phyloP scores from a whole-genome alignment of 2,113 vertebrate species.

The Ranitomeya variabilis region DNA sequence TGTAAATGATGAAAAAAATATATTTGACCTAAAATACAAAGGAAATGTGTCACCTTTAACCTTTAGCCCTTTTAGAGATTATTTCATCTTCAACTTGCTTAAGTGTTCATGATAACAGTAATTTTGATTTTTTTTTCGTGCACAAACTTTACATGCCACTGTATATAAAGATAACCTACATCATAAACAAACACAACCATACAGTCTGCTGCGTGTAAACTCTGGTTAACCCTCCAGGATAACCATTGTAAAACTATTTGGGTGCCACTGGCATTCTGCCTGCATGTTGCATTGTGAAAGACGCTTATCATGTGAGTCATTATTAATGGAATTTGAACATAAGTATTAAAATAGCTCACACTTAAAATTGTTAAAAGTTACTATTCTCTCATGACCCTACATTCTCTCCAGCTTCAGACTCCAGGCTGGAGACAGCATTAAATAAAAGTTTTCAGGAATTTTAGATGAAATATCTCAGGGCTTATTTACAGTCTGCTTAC shows the following conservation, averaged over 20 bases:
- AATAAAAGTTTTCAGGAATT: conserved; percentile 14
- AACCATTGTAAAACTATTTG: background rate
- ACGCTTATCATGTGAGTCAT: background rate
- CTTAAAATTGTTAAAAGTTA: conserved; percentile 40
- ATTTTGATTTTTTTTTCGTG: too few species aligned
- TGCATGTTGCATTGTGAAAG: background rate
- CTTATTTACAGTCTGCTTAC: background rate
- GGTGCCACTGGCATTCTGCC: conserved; percentile 8
- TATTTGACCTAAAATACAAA: too few species aligned
- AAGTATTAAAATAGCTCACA: conserved; percentile 31
- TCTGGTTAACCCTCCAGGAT: background rate
- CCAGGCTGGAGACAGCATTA: conserved; percentile 15
- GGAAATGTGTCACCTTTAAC: too few species aligned
- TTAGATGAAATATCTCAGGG: background rate
- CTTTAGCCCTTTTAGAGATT: too few species aligned
- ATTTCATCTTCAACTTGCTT: too few species aligned
- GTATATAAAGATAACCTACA: too few species aligned
- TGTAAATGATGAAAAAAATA: too few species aligned
- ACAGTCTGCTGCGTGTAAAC: background rate
- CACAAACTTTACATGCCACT: too few species aligned
- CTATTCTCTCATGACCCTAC: conserved; percentile 42
- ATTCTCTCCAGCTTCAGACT: background rate
- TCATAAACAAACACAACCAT: too few species aligned
- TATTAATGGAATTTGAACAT: conserved; percentile 26
- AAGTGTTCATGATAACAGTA: too few species aligned